Base-by-base conservation (phyloP, 2,797 vertebrate genomes). In the Tragopan temminckii region DNA sequence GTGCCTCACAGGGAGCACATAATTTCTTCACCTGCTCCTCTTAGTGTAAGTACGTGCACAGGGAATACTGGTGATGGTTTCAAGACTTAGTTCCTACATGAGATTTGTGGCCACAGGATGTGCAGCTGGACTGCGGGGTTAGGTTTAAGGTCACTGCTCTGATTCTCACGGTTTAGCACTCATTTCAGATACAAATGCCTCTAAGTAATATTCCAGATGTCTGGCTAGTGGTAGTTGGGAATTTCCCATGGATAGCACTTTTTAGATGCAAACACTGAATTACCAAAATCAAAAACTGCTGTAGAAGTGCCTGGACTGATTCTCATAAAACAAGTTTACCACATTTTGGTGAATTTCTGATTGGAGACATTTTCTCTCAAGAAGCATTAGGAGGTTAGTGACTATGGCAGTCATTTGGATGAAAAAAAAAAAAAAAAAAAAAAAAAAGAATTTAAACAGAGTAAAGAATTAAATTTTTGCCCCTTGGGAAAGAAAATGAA, bases 181-280 rank as follows among this genome's bases (percentile, higher is more conserved):
- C 9, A 1, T 80, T 84, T 33, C 66, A 94, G 70, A 23, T 77
- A 85, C 45, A 80, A 75, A 89, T 0, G 4, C 64, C 72, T 94
- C 64, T 78, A 88, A 91, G 24, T 91, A 50, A 71, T 90, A 25
- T 35, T 93, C 71, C 93, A 91, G 88, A 93, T 95, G 85, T 86
- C 68, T 94, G 61, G 12, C 64, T 83, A 45, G 21, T 57, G 63
- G 45, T 62, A 75, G 53, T 88, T 69, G 63, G 82, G 82, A 93
- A 92, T 88, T 96, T 96, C 85, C 93, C 77, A 48, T 48, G 55
- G 45, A 69, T 70, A 76, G 50, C 18, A 36, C 18, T 63, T 92
- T n/a, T 59, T 72, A 66, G 4, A 55, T 89, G 66, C 78, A 63
- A 91, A 63, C 19, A 20, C 21, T 55, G 55, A 57, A 43, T 48